phyloP scores from a whole-genome alignment of 2,797 vertebrate genomes.

The Brachymystax lenok region DNA sequence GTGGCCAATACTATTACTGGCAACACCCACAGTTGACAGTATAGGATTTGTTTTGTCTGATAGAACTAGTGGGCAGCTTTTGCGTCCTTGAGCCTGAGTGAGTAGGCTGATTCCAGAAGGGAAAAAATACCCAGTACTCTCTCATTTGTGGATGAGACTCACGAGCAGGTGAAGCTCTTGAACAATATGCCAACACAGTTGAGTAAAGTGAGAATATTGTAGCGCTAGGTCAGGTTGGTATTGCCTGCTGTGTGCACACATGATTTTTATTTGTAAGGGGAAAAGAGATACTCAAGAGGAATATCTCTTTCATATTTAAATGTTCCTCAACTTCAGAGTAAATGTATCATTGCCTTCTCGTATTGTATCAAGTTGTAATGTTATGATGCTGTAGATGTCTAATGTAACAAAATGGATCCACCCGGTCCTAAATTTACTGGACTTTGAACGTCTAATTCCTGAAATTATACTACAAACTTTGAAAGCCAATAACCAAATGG shows the following conservation, averaged over 20 bases:
- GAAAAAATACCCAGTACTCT: neutral
- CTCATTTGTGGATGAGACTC: neutral
- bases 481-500: neutral
- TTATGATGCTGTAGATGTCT: neutral
- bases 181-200: neutral
- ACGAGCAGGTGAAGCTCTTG: neutral
- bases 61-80: neutral
- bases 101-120: neutral
- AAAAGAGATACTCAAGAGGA: neutral
- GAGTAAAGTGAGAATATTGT: neutral
- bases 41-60: constrained; percentile 2
- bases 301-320: too few species aligned
- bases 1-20: neutral
- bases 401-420: neutral
- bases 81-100: constrained; percentile 2
- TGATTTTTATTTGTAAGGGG: neutral
- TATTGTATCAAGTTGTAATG: too few species aligned
- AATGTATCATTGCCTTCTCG: too few species aligned
- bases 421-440: neutral
- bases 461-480: constrained; percentile 1
- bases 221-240: neutral
- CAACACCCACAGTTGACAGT: neutral
- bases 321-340: too few species aligned
- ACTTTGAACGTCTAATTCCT: neutral
- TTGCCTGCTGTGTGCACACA: neutral